phyloP scores from a whole-genome alignment of 37 sponge, comb jelly and placozoan species.

The Spongia lamella region DNA sequence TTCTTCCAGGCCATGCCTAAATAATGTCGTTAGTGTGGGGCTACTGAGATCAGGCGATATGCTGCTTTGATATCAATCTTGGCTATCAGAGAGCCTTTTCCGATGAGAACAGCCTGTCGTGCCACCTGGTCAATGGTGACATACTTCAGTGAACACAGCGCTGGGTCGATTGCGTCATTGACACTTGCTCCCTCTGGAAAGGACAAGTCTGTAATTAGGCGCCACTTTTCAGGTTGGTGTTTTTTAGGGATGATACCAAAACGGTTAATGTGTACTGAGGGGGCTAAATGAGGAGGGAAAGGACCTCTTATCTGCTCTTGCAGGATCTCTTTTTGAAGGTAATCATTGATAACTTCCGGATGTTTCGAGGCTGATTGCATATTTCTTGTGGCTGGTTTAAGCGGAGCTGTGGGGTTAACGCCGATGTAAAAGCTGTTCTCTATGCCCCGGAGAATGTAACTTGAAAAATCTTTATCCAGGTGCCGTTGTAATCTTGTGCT shows the following conservation, averaged over 20 bases:
- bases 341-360: slow-evolving; percentile 3
- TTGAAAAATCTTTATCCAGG: slow-evolving; percentile 9
- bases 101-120: neutral
- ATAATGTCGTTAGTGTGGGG: too few species aligned
- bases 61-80: too few species aligned
- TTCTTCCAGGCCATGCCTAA: too few species aligned
- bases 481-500: neutral
- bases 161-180: slow-evolving; percentile 5
- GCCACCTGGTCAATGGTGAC: neutral
- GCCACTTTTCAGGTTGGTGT: too few species aligned
- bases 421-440: slow-evolving; percentile 36
- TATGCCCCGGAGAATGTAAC: neutral
- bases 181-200: neutral
- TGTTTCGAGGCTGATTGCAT: slow-evolving; percentile 4
- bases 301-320: slow-evolving; percentile 18
- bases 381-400: slow-evolving; percentile 9
- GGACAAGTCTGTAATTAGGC: neutral
- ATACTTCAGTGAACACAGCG: neutral
- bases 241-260: too few species aligned
- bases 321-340: neutral
- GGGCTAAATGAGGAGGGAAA: too few species aligned
- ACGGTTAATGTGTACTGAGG: too few species aligned
- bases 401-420: neutral
- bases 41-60: too few species aligned
- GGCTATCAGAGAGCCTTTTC: neutral